phyloP scores from a whole-genome alignment of 2,797 vertebrate species.

The Tiaroga cobitis region DNA sequence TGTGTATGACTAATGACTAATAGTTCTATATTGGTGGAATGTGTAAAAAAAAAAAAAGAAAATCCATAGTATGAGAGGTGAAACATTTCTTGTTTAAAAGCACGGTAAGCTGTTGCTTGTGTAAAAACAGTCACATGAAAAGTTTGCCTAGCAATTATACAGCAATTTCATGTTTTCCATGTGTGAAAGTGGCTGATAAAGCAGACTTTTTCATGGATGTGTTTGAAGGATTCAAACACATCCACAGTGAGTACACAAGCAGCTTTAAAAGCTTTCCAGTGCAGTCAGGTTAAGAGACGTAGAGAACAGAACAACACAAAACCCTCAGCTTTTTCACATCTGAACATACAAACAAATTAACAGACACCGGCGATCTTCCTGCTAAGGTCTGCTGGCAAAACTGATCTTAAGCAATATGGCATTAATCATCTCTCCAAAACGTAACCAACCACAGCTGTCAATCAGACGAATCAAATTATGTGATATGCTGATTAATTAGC shows the following conservation, averaged over 20 bases:
- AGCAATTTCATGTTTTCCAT: not conserved
- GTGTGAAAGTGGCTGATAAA: slow-evolving; percentile 1
- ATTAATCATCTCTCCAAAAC: no score
- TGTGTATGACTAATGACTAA: slow-evolving; percentile 14
- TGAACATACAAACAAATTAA: not conserved
- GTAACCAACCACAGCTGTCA: not conserved
- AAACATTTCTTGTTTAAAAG: not conserved
- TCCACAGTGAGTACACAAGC: not conserved
- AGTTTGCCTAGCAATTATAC: not conserved
- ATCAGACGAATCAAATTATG: not conserved
- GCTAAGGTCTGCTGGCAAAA: not conserved
- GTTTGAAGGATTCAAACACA: not conserved
- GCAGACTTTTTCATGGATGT: not conserved
- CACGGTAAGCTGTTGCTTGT: not conserved
- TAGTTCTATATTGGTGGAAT: not conserved
- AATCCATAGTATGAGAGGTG: not conserved
- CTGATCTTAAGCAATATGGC: no score
- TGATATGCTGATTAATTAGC: not conserved
- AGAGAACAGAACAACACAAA: not conserved
- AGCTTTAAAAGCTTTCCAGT: not conserved
- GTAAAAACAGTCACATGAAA: not conserved
- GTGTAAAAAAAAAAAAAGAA: not conserved
- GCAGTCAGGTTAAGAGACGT: not conserved
- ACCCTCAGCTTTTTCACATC: not conserved
- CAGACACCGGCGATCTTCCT: not conserved